Base-by-base conservation (phyloP, 2,113 vertebrate genomes). In the Lutjanus erythropterus region DNA sequence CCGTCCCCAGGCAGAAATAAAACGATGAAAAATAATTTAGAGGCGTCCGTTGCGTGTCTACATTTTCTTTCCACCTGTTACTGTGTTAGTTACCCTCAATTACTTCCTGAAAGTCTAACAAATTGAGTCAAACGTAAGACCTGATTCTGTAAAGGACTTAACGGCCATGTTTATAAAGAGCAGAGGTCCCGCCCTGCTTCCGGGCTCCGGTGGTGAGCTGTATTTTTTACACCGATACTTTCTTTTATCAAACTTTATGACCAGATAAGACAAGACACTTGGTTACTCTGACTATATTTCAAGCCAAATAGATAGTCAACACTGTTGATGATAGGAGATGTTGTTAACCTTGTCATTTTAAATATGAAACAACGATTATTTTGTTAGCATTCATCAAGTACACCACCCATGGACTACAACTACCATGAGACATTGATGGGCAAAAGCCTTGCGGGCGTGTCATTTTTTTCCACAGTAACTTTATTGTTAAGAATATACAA, bases 121-220 rank as follows among this genome's bases (percentile, higher is more conserved):
- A 88, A 78, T 81, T 88, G 85, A 90, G 50, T 76, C 82, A 83
- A 83, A 86, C 88, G 81, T 80, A 86, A 73, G 49, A 65, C 75
- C 83, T 49, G 78, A 75, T 61, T 69, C 88, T 68, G 49, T 41
- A 6, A 59, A 91, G 71, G 84, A 76, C 70, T 91, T 84, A 80
- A 79, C 91, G 91, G 91, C 91, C 93, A 92, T 94, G 93, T 94
- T 93, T 91, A 89, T 88, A 66, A 46, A 46, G 74, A 72, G 69
- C 70, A 27, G 33, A 89, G 87, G 89, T 89, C 86, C 91, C 89
- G 90, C 92, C 92, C 90, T 86, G 64, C 85, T 93, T 93, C 92
- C 91, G 89, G 88, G 62, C 84, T 86, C 39, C 58, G 46, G 75
- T 42, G 69, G 2, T 37, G 4, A n/a, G 67, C 67, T 65, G 10